phyloP scores from a whole-genome alignment of 2,888 invertebrate species.

The Dryobotodes eremita region DNA sequence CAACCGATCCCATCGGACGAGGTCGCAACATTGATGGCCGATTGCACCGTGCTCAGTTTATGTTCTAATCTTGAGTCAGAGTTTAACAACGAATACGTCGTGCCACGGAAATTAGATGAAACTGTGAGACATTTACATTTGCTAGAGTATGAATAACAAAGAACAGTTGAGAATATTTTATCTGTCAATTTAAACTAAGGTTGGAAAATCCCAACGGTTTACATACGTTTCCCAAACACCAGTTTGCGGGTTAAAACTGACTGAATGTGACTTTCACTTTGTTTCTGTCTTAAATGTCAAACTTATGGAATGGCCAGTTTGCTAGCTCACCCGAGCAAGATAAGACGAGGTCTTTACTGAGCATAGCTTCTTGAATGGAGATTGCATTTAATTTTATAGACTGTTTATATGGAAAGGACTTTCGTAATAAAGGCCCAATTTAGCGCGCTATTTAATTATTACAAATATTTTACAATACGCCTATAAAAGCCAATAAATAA shows the following conservation, averaged over 20 bases:
- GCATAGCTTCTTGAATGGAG: not conserved
- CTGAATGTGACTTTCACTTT: not conserved
- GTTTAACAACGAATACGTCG: conserved; percentile 17
- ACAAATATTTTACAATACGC: not conserved
- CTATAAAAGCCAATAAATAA: not conserved
- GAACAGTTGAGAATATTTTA: not conserved
- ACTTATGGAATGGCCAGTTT: not conserved
- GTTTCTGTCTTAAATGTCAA: not conserved
- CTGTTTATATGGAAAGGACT: too few relatives aligned
- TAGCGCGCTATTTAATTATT: accelerated
- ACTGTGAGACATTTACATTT: conserved; percentile 4
- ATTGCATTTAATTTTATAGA: too few relatives aligned
- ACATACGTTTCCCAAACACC: not conserved
- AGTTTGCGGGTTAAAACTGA: not conserved
- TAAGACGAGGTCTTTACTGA: too few relatives aligned
- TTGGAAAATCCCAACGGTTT: too few relatives aligned
- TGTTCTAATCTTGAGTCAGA: conserved; percentile 45
- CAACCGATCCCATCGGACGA: conserved; percentile 8
- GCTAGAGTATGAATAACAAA: not conserved
- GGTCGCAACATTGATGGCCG: not conserved
- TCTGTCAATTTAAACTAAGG: not conserved
- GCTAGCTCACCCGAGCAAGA: not conserved
- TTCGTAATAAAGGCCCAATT: not conserved
- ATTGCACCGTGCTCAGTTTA: conserved; percentile 19
- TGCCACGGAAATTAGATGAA: not conserved